Percentiles rank a stretch among this genome's conserved stretches.
Evolutionary conservation across 2,888 invertebrate species (phyloP).

Genomic region (Dolichomitus sp.): DNA sequence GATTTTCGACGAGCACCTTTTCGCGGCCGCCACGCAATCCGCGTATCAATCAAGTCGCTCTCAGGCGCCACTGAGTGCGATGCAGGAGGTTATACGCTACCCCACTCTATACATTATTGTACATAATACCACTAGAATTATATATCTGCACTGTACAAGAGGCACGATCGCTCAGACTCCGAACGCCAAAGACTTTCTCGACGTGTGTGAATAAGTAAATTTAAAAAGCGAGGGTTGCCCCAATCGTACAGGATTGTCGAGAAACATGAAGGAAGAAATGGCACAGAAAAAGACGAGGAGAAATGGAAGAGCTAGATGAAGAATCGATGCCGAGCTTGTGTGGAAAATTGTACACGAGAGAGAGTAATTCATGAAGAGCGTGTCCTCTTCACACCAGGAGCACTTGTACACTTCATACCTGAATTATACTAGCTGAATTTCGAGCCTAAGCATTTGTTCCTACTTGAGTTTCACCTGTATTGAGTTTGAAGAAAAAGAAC

Average conservation of each 20-base stretch:
- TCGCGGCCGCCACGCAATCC: slow-evolving; percentile 80
- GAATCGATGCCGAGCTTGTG: not conserved
- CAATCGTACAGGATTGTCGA: not conserved
- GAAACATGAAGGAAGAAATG: not conserved
- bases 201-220: slow-evolving; percentile 27
- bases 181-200: slow-evolving; percentile 6
- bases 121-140: slow-evolving; percentile 35
- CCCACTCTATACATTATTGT: not conserved
- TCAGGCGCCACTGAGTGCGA: slow-evolving; percentile 62
- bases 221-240: not conserved
- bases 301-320: not conserved
- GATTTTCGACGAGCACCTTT: slow-evolving; percentile 74
- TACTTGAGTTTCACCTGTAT: not conserved
- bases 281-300: not conserved
- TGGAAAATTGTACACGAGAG: not conserved
- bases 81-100: slow-evolving; percentile 2
- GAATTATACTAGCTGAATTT: not conserved
- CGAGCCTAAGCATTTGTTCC: slow-evolving; percentile 10
- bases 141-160: slow-evolving; percentile 3
- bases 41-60: slow-evolving; percentile 81
- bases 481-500: not conserved
- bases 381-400: not conserved
- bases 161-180: slow-evolving; percentile 12
- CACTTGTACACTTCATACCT: not conserved
- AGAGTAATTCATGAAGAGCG: slow-evolving; percentile 34